phyloP scores from a whole-genome alignment of 2,113 vertebrate species.

The Sceloporus tristichus region DNA sequence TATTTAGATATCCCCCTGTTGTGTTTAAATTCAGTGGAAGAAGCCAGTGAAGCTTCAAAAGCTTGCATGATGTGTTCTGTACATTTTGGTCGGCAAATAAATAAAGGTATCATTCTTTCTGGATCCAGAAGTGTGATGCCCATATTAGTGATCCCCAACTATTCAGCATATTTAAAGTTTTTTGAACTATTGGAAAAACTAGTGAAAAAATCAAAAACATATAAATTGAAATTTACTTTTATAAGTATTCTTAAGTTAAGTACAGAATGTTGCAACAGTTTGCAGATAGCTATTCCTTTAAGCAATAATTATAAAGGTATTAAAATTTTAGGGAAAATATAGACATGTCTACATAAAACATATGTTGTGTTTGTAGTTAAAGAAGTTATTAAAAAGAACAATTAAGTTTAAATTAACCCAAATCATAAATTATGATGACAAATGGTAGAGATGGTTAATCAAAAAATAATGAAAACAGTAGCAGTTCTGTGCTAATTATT shows the following conservation, averaged over 20 bases:
- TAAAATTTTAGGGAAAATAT: neutral
- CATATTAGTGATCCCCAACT: neutral
- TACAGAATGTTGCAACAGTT: neutral
- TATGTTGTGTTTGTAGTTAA: neutral
- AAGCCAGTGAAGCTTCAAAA: too few relatives aligned
- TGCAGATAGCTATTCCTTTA: neutral
- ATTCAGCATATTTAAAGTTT: neutral
- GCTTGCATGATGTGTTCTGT: too few relatives aligned
- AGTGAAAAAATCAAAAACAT: neutral
- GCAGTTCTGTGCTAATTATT: neutral
- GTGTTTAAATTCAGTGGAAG: too few relatives aligned
- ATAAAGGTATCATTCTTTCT: too few relatives aligned
- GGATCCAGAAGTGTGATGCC: neutral
- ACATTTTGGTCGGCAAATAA: too few relatives aligned
- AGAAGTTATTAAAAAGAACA: constrained; percentile 9
- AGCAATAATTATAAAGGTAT: neutral
- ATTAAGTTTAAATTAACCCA: constrained; percentile 16
- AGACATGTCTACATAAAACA: neutral
- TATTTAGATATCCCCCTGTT: too few relatives aligned
- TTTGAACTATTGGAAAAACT: neutral
- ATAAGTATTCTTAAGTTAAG: neutral
- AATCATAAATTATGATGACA: constrained; percentile 16
- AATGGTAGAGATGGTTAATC: constrained; percentile 16
- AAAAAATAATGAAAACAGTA: constrained; percentile 14
- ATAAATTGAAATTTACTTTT: neutral